Evolutionary conservation across 2,888 invertebrate genomes (phyloP), one percentile per base, ranked within the genome.

Genomic region (Entomobrya proxima): DNA sequence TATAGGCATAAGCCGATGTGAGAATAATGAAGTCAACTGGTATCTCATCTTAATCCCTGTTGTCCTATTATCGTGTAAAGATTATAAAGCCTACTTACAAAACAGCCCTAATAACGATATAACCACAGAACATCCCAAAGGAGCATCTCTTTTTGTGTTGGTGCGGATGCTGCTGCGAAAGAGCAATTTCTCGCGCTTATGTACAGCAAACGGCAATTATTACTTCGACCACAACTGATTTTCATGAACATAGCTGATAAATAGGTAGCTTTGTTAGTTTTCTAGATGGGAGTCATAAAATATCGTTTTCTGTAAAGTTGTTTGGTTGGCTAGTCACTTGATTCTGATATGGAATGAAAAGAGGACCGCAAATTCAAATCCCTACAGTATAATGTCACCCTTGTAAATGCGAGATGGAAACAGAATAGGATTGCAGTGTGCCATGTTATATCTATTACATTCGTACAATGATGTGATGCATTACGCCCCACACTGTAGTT

Each of bases 1-100:
- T 27, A n/a, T 27, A 55, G 24, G 27, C 24, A n/a, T 61, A 78
- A 69, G 79, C 69, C 69, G 69, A 55, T 76, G 74, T 64, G 69
- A 80, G 69, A 72, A 55, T 37, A 69, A 55, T 69, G 55, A 80
- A 80, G 69, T 80, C 79, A 80, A 80, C 79, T 69, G 55, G 21
- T 67, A 13, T 18, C 52, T 40, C 69, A 69, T 69, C 55, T 27
- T 69, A 80, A 80, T 80, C 79, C 69, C 69, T 77, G 44, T 18
- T 74, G 74, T 32, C 24, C 67, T 40, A 50, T 50, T 74, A 52
- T 30, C 30, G 6, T 74, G 35, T 32, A 32, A 52, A 74, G 32
- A 74, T 74, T 74, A 35, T 74, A 21, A 52, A n/a, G 13, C 40
- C 40, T 21, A 15, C 67, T 35, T 24, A 37, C 18, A 55, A 1